These are phyloP conservation scores for Dermatophagoides farinae DNA, from an alignment of 1,140 invertebrate species.

Conservation along the genomic window DNA sequence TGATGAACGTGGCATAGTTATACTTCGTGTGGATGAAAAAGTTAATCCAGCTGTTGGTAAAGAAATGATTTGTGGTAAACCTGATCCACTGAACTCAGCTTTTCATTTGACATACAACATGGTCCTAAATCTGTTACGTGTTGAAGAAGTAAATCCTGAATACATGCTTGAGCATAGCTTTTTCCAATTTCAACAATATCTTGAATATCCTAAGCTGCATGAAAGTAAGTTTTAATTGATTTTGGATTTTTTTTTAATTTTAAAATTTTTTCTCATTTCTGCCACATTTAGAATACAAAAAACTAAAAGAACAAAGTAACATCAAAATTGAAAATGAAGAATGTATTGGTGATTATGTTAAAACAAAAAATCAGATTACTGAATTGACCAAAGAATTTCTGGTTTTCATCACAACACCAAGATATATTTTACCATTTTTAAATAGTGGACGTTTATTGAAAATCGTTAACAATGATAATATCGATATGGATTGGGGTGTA, in stretches of 20 bases:
- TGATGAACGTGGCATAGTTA: constrained; percentile 90
- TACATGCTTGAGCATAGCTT: constrained; percentile 98
- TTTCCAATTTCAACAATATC: constrained; percentile 97
- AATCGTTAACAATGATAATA: constrained; percentile 57
- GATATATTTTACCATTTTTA: constrained; percentile 76
- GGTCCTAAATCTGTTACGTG: constrained; percentile 82
- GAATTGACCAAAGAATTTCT: constrained; percentile 48
- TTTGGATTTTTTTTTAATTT: constrained; percentile 11
- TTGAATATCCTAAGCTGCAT: constrained; percentile 66
- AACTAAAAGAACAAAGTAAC: constrained; percentile 40
- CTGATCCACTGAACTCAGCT: constrained; percentile 92
- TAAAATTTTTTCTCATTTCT: constrained; percentile 3
- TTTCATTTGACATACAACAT: constrained; percentile 99
- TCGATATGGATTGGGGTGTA: constrained; percentile 89
- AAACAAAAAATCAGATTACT: constrained; percentile 58
- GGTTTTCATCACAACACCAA: constrained; percentile 55
- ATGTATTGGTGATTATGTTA: constrained; percentile 59
- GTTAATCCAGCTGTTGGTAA: constrained; percentile 64
- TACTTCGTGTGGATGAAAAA: constrained; percentile 95
- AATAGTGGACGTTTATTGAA: constrained; percentile 79
- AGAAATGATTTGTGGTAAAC: constrained; percentile 53
- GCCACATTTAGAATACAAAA: constrained; percentile 47
- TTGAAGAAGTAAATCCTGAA: constrained; percentile 98
- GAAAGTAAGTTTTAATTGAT: constrained; percentile 39
- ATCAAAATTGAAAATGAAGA: constrained; percentile 39